phyloP scores from a whole-genome alignment of 2,797 vertebrate genomes.

The Catamblyrhynchus diadema region DNA sequence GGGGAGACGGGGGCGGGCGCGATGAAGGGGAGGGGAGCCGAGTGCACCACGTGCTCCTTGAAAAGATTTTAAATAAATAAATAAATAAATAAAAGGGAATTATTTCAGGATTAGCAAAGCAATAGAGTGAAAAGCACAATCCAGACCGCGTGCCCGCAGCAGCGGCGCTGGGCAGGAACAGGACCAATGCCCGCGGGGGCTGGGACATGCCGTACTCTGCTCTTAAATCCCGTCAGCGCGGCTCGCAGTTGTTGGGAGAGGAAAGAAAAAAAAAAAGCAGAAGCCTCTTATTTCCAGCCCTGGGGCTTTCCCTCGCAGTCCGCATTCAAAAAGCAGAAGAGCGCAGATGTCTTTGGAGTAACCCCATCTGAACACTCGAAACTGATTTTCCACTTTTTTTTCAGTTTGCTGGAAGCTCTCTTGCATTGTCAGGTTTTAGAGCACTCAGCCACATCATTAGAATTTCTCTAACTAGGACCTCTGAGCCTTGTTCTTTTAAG shows the following conservation, averaged over 20 bases:
- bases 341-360: not conserved
- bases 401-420: not conserved
- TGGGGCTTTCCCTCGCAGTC: not conserved
- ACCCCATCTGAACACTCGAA: not conserved
- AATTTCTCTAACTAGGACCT: not conserved
- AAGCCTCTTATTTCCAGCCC: not conserved
- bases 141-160: not conserved
- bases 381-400: not conserved
- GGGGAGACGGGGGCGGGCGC: not conserved
- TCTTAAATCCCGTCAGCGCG: not conserved
- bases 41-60: not conserved
- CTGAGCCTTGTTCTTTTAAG: not conserved
- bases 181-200: not conserved
- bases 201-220: not conserved
- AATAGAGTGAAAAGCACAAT: not conserved
- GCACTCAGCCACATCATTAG: not conserved
- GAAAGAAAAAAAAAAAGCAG: not conserved
- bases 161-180: not conserved
- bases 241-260: not conserved
- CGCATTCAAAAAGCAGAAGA: not conserved
- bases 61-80: not conserved
- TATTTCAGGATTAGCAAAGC: not conserved
- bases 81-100: not conserved
- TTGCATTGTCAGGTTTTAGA: not conserved
- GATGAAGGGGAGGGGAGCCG: not conserved